These are phyloP conservation scores for Archips xylosteana DNA, from an alignment of 2,888 invertebrate species.

Conservation along the genomic window DNA sequence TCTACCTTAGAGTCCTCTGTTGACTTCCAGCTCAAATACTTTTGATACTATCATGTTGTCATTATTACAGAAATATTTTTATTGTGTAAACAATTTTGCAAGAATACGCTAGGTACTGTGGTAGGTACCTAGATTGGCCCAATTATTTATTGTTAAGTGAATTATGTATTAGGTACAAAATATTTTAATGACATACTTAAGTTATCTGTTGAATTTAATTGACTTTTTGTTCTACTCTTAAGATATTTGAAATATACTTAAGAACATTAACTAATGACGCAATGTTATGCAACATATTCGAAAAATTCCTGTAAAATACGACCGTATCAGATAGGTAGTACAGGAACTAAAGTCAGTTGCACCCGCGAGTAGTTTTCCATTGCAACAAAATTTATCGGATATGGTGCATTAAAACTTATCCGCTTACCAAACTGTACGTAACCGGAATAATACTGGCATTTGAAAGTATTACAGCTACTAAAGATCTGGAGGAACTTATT, in stretches of 20 bases:
- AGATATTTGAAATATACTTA: background rate
- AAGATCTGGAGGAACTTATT: background rate
- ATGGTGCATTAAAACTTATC: constrained; percentile 34
- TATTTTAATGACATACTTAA: background rate
- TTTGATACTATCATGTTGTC: too few species aligned
- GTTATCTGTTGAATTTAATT: background rate
- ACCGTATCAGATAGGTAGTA: background rate
- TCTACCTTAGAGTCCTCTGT: too few species aligned
- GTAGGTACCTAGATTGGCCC: too few species aligned
- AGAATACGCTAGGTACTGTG: too few species aligned
- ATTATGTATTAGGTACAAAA: background rate
- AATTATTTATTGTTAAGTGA: background rate
- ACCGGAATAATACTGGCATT: constrained; percentile 14
- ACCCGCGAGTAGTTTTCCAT: constrained; percentile 17
- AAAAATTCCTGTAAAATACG: background rate
- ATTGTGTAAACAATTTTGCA: too few species aligned
- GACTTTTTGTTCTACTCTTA: background rate
- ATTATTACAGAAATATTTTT: too few species aligned
- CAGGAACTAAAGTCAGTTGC: constrained; percentile 29
- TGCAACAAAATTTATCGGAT: constrained; percentile 34
- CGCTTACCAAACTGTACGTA: constrained; percentile 35
- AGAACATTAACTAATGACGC: background rate
- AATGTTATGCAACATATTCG: background rate
- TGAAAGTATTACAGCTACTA: background rate
- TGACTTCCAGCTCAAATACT: too few species aligned